Evolutionary conservation across 2,888 invertebrate species (phyloP).

Genomic region (Seladonia tumulorum): DNA sequence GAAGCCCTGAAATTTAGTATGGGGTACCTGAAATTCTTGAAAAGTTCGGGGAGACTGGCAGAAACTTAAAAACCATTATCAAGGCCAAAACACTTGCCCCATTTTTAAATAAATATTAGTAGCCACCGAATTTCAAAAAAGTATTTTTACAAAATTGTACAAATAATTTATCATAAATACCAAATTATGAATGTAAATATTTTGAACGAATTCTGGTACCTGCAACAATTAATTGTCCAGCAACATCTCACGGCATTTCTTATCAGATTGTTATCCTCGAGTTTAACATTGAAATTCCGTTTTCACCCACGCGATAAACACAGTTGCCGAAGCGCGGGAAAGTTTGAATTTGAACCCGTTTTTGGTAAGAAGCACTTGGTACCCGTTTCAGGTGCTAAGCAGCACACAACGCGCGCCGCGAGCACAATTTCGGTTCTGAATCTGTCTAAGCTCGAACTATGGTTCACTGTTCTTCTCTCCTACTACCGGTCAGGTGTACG

Average conservation of each 20-base stretch:
- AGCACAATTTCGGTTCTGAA: constrained; percentile 61
- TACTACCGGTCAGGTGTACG: constrained; percentile 36
- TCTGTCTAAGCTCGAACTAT: constrained; percentile 23
- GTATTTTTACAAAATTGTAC: too few relatives aligned
- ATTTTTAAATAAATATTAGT: too few relatives aligned
- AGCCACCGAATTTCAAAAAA: too few relatives aligned
- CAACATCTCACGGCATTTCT: neutral
- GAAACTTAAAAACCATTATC: too few relatives aligned
- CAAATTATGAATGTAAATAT: too few relatives aligned
- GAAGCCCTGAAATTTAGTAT: too few relatives aligned
- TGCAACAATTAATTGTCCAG: neutral
- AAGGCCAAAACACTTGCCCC: too few relatives aligned
- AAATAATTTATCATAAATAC: too few relatives aligned
- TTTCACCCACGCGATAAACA: neutral
- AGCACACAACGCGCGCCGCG: constrained; percentile 53
- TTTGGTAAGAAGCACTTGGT: neutral
- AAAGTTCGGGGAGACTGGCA: too few relatives aligned
- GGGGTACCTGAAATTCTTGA: too few relatives aligned
- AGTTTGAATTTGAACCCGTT: neutral
- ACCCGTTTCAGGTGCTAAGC: constrained; percentile 34
- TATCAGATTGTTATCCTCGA: neutral
- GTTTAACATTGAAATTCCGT: neutral
- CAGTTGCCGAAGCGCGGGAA: neutral
- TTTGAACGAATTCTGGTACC: neutral
- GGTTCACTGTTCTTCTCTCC: constrained; percentile 50